Evolutionary conservation across 92 coral and sea anemone genomes (phyloP).

Genomic region (Muricea muricata): DNA sequence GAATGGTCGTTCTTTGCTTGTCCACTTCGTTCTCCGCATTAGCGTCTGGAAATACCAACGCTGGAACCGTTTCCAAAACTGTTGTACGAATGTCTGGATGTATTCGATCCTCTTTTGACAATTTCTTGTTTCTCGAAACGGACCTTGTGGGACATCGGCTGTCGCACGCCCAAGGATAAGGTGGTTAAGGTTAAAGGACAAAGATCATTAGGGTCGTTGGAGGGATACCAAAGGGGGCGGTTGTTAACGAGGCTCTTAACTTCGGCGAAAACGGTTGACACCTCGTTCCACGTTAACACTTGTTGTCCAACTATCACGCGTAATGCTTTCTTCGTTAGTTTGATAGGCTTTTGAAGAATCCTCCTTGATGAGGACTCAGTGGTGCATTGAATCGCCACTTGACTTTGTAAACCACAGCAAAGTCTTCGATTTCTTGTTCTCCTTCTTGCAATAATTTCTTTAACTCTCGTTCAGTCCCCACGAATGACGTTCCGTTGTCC

Average conservation of each 20-base stretch:
- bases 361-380: slow-evolving; percentile 63
- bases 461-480: background rate
- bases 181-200: slow-evolving; percentile 46
- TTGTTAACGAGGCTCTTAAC: slow-evolving; percentile 41
- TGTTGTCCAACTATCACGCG: slow-evolving; percentile 30
- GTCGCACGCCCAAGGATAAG: slow-evolving; percentile 29
- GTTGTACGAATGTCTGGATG: slow-evolving; percentile 52
- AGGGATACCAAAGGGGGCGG: slow-evolving; percentile 50
- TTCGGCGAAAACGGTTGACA: slow-evolving; percentile 46
- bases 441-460: background rate
- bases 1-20: slow-evolving; percentile 30
- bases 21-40: slow-evolving; percentile 22
- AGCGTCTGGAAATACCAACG: slow-evolving; percentile 16
- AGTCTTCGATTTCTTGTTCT: slow-evolving; percentile 35
- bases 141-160: slow-evolving; percentile 25
- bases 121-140: slow-evolving; percentile 38
- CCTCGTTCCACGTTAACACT: slow-evolving; percentile 43
- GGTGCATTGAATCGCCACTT: slow-evolving; percentile 54
- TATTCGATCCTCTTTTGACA: slow-evolving; percentile 39
- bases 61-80: slow-evolving; percentile 41
- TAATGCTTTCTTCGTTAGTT: slow-evolving; percentile 36
- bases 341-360: slow-evolving; percentile 52
- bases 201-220: slow-evolving; percentile 46
- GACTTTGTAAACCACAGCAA: slow-evolving; percentile 39
- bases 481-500: slow-evolving; percentile 1